A percentile compares a stretch with the other conserved stretches of the same genome.
phyloP scores from a whole-genome alignment of 2,113 vertebrate genomes.

The Sphyrna mokarran region DNA sequence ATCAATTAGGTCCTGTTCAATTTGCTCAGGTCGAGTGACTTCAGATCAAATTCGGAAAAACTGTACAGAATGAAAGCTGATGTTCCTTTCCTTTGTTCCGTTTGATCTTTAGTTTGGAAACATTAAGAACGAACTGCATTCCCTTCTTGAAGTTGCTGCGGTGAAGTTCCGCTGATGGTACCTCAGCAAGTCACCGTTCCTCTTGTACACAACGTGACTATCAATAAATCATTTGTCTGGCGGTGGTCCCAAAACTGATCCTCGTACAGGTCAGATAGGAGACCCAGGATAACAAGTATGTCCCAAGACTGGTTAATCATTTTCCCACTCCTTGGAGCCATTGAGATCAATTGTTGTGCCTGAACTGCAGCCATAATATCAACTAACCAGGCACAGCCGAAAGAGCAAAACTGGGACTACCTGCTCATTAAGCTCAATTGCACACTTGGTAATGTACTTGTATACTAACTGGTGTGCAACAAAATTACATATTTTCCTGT shows the following conservation, averaged over 20 bases:
- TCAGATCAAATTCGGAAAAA: constrained; percentile 19
- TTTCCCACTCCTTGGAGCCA: neutral
- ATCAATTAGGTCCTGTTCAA: constrained; percentile 32
- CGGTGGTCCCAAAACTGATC: neutral
- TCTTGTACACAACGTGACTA: neutral
- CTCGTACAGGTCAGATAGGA: neutral
- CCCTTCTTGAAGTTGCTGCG: neutral
- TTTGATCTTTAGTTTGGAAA: neutral
- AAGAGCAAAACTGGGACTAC: neutral
- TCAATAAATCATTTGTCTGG: neutral
- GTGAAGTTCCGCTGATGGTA: neutral
- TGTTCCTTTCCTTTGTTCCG: neutral
- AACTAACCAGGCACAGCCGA: neutral
- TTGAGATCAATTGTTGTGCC: neutral
- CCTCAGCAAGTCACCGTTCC: neutral
- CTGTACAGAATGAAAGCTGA: neutral
- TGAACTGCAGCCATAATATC: neutral
- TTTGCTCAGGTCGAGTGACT: constrained; percentile 22
- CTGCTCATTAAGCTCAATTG: neutral
- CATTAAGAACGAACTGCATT: neutral
- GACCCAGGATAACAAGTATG: neutral
- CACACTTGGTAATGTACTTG: neutral
- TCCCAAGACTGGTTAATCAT: neutral
- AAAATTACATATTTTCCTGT: neutral
- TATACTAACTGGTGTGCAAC: neutral